Evolutionary conservation across 2,888 invertebrate species (phyloP).

Genomic region (Orthosia cruda): DNA sequence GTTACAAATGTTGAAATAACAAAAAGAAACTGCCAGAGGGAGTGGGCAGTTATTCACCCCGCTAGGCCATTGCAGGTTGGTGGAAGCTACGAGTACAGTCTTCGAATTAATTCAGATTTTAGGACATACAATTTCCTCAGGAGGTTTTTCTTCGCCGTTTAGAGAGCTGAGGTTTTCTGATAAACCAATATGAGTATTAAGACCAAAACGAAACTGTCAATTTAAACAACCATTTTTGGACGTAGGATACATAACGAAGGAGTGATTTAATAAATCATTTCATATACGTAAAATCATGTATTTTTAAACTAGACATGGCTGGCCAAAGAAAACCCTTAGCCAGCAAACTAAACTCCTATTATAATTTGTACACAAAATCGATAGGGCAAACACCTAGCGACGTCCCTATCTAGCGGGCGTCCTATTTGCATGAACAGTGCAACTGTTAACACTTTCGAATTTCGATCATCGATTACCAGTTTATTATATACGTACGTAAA

Average conservation of each 20-base stretch:
- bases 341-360: neutral
- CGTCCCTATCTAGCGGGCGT: constrained; percentile 15
- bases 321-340: constrained; percentile 46
- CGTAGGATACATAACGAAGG: neutral
- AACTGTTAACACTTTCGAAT: neutral
- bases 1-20: no score
- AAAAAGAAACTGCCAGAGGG: no score
- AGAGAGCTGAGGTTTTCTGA: no score
- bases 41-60: no score
- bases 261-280: neutral
- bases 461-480: no score
- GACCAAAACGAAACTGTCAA: neutral
- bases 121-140: no score
- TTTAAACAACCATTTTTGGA: neutral
- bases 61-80: no score
- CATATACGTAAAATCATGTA: neutral
- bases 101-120: no score
- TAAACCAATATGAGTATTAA: no score
- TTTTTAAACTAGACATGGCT: constrained; percentile 25
- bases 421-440: constrained; percentile 18
- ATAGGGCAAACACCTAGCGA: constrained; percentile 36
- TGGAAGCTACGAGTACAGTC: no score
- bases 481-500: no score
- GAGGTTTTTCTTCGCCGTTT: no score
- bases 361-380: constrained; percentile 39